Conservation (phyloP, 35 echinoderm and acorn worm genomes). For the Lytechinus variegatus region DNA sequence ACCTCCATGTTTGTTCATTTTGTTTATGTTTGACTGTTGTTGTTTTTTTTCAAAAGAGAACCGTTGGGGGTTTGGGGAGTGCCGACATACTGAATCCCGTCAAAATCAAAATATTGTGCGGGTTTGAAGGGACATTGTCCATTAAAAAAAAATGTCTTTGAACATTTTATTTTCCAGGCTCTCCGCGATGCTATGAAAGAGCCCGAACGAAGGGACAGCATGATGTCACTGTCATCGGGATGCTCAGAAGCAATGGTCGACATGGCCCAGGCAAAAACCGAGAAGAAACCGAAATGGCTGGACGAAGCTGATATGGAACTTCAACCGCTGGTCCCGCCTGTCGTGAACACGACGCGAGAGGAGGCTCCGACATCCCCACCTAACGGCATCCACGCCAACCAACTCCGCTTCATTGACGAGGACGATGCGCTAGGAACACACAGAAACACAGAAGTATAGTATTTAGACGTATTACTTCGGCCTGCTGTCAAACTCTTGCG, state of each 20-base stretch:
- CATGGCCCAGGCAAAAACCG: constrained; percentile 66
- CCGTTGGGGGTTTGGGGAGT: no score
- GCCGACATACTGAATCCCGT: no score
- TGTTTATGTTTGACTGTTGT: no score
- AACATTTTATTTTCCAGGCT: constrained; percentile 39
- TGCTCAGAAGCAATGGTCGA: constrained; percentile 89
- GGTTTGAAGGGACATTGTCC: no score
- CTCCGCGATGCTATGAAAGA: constrained; percentile 82
- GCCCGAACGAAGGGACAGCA: constrained; percentile 72
- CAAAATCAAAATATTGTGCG: no score
- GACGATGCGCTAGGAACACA: constrained; percentile 75
- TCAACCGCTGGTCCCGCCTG: constrained; percentile 65
- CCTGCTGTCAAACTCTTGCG: not conserved
- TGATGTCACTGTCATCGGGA: constrained; percentile 84
- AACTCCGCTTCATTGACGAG: constrained; percentile 88
- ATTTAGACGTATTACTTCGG: not conserved
- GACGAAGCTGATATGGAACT: constrained; percentile 79
- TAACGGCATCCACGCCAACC: constrained; percentile 65
- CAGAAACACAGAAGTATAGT: constrained; percentile 83
- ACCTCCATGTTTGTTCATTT: no score
- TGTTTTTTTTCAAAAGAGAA: no score
- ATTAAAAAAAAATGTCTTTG: no score
- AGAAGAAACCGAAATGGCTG: constrained; percentile 80
- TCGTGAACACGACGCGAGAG: constrained; percentile 14
- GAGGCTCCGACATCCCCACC: constrained; percentile 30